Conservation (phyloP, 2,888 invertebrate species). For the Oxycera nigricornis region DNA sequence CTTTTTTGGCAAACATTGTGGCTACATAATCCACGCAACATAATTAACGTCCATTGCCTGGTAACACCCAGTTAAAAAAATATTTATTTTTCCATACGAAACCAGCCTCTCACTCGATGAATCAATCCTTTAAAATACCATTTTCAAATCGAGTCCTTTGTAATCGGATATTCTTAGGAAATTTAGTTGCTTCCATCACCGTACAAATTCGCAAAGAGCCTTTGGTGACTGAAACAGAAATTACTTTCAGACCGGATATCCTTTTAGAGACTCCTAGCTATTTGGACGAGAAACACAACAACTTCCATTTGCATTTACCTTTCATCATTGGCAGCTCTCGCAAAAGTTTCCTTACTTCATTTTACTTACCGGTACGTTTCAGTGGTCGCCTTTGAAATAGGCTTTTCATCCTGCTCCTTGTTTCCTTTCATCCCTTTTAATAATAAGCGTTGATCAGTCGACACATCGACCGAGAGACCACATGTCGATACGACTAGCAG, state of each 20-base stretch:
- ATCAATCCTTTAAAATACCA: not conserved
- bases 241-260: constrained; percentile 15
- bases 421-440: not conserved
- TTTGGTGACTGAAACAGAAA: constrained; percentile 25
- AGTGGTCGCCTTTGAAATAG: not conserved
- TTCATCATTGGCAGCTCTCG: constrained; percentile 3
- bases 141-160: not conserved
- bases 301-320: constrained; percentile 16
- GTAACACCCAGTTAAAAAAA: no score
- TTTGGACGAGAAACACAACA: not conserved
- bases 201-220: not conserved
- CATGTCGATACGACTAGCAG: not conserved
- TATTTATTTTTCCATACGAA: no score
- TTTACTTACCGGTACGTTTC: constrained; percentile 7
- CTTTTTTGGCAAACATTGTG: no score
- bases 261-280: constrained; percentile 2
- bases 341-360: not conserved
- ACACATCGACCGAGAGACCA: constrained; percentile 1
- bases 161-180: constrained; percentile 5
- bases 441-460: constrained; percentile 7
- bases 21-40: no score
- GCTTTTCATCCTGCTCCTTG: not conserved
- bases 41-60: no score
- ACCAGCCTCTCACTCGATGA: no score
- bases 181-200: not conserved